Evolutionary conservation across 2,113 vertebrate species (phyloP).

Genomic region (Silurus meridionalis): DNA sequence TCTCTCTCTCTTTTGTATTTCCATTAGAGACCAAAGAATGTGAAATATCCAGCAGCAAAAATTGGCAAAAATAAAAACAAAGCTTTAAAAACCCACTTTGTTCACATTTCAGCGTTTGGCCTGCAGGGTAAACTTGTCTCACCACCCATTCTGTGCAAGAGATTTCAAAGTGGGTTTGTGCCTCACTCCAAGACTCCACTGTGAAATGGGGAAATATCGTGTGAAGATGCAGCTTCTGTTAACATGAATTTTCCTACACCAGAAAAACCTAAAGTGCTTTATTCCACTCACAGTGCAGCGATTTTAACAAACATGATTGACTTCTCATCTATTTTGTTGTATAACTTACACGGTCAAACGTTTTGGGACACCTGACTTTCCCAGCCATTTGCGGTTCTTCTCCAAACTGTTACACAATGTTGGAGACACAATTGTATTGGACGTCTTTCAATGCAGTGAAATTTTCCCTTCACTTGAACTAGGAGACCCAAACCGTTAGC

Average conservation of each 20-base stretch:
- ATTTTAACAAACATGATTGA: neutral
- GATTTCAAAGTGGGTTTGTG: neutral
- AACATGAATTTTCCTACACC: neutral
- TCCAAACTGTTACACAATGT: too few relatives aligned
- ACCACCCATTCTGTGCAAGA: neutral
- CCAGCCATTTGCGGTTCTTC: too few relatives aligned
- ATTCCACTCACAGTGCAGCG: neutral
- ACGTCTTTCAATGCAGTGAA: too few relatives aligned
- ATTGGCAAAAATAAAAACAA: constrained; percentile 21
- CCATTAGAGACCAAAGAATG: constrained; percentile 30
- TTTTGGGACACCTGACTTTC: too few relatives aligned
- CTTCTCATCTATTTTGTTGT: neutral
- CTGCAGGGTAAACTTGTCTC: constrained; percentile 5
- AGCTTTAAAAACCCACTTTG: constrained; percentile 9
- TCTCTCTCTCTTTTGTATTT: neutral
- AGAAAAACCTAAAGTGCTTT: neutral
- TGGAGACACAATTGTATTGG: too few relatives aligned
- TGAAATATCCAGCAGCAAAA: constrained; percentile 36
- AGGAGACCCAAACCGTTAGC: too few relatives aligned
- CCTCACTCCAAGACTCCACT: neutral
- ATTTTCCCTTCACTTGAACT: too few relatives aligned
- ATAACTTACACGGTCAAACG: neutral
- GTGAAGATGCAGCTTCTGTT: neutral
- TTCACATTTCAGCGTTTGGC: neutral
- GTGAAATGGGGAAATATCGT: neutral